These are phyloP conservation scores for Pterophyllum scalare DNA, from an alignment of 2,113 vertebrate genomes.

Conservation along the genomic window DNA sequence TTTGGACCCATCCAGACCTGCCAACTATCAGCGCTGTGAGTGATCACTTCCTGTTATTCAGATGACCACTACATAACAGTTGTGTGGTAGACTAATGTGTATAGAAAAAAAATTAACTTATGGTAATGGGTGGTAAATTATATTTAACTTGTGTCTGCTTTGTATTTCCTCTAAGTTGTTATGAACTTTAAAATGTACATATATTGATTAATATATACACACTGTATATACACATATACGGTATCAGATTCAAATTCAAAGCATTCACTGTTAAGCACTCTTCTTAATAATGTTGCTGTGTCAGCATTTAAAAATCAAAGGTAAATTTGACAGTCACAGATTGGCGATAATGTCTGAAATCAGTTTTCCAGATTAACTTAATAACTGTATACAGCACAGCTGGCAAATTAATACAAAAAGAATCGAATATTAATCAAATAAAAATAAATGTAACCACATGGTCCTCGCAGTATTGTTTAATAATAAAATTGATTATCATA, in stretches of 20 bases:
- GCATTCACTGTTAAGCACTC: background rate
- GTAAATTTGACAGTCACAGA: too few species aligned
- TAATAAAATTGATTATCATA: background rate
- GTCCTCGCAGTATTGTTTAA: background rate
- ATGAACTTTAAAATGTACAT: too few species aligned
- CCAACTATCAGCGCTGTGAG: conserved; percentile 84
- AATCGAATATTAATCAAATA: too few species aligned
- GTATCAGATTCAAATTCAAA: background rate
- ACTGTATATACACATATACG: too few species aligned
- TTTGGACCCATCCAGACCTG: conserved; percentile 85
- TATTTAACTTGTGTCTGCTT: background rate
- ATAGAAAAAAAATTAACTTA: background rate
- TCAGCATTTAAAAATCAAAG: too few species aligned
- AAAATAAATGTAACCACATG: background rate
- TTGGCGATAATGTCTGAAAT: background rate
- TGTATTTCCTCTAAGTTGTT: background rate
- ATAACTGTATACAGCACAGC: background rate
- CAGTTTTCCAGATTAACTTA: background rate
- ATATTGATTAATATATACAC: background rate
- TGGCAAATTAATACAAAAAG: background rate
- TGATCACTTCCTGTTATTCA: conserved; percentile 14
- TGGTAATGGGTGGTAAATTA: background rate
- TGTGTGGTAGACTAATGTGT: background rate
- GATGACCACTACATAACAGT: background rate
- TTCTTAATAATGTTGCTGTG: background rate